phyloP scores from a whole-genome alignment of 2,888 invertebrate genomes.

The Sthenelais limicola region DNA sequence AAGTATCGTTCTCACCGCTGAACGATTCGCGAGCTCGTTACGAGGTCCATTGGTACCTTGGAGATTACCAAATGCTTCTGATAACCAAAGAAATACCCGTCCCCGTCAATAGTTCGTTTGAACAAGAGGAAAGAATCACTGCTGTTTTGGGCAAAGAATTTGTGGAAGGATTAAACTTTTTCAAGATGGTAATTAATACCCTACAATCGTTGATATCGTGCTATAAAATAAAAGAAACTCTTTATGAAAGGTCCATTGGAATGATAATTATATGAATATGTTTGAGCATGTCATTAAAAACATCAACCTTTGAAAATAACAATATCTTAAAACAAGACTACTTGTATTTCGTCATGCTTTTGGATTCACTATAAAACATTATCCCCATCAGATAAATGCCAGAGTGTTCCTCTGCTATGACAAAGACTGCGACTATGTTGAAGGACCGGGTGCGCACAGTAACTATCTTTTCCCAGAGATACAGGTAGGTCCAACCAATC shows the following conservation, averaged over 20 bases:
- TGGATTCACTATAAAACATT: no score
- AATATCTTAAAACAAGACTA: no score
- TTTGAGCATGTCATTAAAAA: no score
- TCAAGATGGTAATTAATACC: conserved; percentile 24
- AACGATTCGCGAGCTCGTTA: conserved; percentile 29
- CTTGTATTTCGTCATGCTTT: no score
- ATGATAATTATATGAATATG: no score
- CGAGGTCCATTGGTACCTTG: conserved; percentile 44
- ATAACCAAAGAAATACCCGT: not conserved
- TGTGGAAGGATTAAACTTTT: conserved; percentile 7
- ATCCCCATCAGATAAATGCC: conserved; percentile 32
- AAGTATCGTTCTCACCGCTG: conserved; percentile 14
- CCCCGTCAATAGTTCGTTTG: not conserved
- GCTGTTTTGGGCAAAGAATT: not conserved
- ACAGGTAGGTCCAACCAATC: conserved; percentile 12
- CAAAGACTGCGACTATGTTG: conserved; percentile 38
- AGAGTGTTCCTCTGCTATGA: conserved; percentile 42
- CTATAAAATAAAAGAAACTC: no score
- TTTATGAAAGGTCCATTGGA: no score
- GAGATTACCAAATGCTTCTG: conserved; percentile 1
- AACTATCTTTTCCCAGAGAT: conserved; percentile 37
- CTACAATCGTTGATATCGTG: no score
- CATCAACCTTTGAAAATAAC: no score
- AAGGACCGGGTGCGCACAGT: conserved; percentile 39
- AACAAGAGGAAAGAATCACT: not conserved